phyloP scores from a whole-genome alignment of 1,140 invertebrate genomes.

The Drosophila rufa region DNA sequence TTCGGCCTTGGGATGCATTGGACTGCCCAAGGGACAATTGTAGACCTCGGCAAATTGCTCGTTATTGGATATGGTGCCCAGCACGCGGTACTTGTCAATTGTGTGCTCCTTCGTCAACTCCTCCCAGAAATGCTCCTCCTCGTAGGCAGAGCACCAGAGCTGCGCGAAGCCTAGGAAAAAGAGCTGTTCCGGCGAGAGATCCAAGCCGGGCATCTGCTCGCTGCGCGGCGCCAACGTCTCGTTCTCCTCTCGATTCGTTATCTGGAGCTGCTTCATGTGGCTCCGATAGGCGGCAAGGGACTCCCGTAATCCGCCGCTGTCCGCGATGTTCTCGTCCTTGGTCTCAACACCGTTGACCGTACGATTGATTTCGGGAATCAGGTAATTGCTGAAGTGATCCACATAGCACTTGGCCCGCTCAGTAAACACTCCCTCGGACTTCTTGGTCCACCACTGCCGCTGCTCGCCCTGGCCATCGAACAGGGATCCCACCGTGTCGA shows the following conservation, averaged over 20 bases:
- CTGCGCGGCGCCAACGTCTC: constrained; percentile 85
- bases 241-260: constrained; percentile 79
- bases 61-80: constrained; percentile 89
- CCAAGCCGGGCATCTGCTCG: constrained; percentile 91
- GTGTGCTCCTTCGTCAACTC: constrained; percentile 68
- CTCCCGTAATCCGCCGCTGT: constrained; percentile 95
- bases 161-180: constrained; percentile 97
- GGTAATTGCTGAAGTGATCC: constrained; percentile 87
- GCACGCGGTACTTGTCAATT: constrained; percentile 86
- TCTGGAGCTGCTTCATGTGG: constrained; percentile 55
- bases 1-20: constrained; percentile 88
- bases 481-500: constrained; percentile 59
- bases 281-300: constrained; percentile 92
- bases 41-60: constrained; percentile 88
- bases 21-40: constrained; percentile 87
- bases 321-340: constrained; percentile 90
- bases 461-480: constrained; percentile 50
- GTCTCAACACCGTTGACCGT: constrained; percentile 87
- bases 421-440: constrained; percentile 56
- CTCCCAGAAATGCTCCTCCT: constrained; percentile 74
- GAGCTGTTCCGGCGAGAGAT: constrained; percentile 93
- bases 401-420: constrained; percentile 90
- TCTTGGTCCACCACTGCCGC: constrained; percentile 80
- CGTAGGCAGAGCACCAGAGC: constrained; percentile 81
- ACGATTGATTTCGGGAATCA: constrained; percentile 86